Evolutionary conservation across 2,797 vertebrate genomes (phyloP).

Genomic region (Aldrovandia affinis): DNA sequence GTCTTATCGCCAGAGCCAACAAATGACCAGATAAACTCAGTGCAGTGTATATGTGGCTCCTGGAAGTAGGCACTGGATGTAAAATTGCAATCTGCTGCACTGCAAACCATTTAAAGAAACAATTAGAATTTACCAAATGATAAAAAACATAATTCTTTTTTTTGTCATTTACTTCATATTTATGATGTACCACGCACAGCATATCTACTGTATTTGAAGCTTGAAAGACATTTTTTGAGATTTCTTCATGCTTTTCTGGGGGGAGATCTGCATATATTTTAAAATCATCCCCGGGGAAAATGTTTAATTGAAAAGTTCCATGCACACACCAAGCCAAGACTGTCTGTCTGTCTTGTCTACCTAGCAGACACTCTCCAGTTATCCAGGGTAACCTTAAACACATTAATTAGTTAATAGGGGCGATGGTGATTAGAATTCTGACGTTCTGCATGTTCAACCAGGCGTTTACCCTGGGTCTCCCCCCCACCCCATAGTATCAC

Average conservation of each 20-base stretch:
- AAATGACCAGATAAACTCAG: background rate
- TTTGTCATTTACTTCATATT: background rate
- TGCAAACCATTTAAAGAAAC: background rate
- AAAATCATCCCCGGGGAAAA: background rate
- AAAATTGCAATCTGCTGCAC: background rate
- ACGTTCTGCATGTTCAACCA: background rate
- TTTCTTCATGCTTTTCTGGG: background rate
- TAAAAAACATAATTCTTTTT: background rate
- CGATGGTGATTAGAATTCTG: background rate
- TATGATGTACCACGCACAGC: background rate
- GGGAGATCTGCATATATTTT: background rate
- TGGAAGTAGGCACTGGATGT: background rate
- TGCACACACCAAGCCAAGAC: background rate
- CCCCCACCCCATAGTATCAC: background rate
- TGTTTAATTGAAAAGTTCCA: background rate
- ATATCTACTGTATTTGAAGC: background rate
- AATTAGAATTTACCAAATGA: background rate
- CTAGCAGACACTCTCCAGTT: background rate
- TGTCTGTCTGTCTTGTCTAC: background rate
- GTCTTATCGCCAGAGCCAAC: background rate
- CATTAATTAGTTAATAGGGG: slow-evolving; percentile 11
- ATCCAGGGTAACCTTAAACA: slow-evolving; percentile 10
- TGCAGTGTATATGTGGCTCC: background rate
- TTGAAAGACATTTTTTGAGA: background rate
- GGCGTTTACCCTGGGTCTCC: background rate